Conservation (phyloP, 2,797 vertebrate genomes). For the Alauda arvensis region DNA sequence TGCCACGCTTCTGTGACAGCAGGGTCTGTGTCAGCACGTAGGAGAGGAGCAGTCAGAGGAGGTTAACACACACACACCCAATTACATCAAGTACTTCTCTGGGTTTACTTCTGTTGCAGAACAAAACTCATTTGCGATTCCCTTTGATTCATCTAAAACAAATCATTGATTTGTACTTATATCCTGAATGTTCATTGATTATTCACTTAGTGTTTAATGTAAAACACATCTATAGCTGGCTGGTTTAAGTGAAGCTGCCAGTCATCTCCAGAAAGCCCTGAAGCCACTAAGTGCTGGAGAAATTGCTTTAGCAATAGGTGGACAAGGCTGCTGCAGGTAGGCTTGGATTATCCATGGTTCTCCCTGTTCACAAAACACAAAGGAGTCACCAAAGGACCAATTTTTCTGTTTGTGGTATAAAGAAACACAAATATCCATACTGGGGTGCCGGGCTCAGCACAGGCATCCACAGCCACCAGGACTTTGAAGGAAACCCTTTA, state of each 20-base stretch:
- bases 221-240: slow-evolving; percentile 14
- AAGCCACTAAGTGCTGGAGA: neutral
- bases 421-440: neutral
- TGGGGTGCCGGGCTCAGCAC: neutral
- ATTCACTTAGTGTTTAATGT: slow-evolving; percentile 42
- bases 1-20: neutral
- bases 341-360: neutral
- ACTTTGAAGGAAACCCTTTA: neutral
- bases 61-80: neutral
- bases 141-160: slow-evolving; percentile 44
- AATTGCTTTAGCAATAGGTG: neutral
- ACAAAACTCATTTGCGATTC: slow-evolving; percentile 21
- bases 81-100: neutral
- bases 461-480: neutral
- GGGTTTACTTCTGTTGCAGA: slow-evolving; percentile 8
- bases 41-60: neutral
- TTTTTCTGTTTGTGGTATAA: neutral
- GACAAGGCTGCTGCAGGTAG: neutral
- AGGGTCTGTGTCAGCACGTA: fast-evolving
- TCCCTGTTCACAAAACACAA: neutral
- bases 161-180: slow-evolving; percentile 48
- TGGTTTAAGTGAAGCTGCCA: slow-evolving; percentile 29
- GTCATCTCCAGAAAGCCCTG: slow-evolving; percentile 22
- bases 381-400: neutral
- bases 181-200: slow-evolving; percentile 47